Evolutionary conservation across 2,113 vertebrate species (phyloP), one percentile per base, ranked within the genome.

Genomic region (Passerina amoena): DNA sequence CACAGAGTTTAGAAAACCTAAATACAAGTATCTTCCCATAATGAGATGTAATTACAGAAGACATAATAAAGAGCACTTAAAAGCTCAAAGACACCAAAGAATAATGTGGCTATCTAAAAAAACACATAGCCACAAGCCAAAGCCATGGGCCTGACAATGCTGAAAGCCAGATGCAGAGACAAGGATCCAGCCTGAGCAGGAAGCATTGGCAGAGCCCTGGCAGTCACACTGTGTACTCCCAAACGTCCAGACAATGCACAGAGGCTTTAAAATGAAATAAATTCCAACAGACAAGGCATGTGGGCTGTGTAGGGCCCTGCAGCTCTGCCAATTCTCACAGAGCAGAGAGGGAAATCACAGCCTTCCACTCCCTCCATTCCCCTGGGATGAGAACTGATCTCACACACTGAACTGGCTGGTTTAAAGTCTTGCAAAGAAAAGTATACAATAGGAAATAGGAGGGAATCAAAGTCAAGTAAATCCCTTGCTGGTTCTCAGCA

Each of bases 231-330:
- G 76, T 82, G 96, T 80, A 88, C 88, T 95, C 94, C 86, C 90
- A 90, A 92, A 95, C 1, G 65, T 97, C 96, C 86, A 95, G 92
- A 96, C 97, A 96, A 85, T 5, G 61, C 96, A 95, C n/a, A 4
- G 82, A 92, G 91, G 44, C 90, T 96, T 94, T 89, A 90, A 93
- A 95, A 94, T 91, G 33, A 96, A 96, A 86, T 92, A 82, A 96
- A 94, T 37, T 69, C 86, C 86, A 94, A 51, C 95, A 97, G 95
- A 96, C 63, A 84, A 94, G 94, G 84, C 93, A 95, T 44, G 82
- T 76, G 82, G 76, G 20, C 54, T 63, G 53, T 27, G 72, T 19
- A 68, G 75, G 88, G 88, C 59, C 60, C 90, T 69, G 73, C 82
- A 87, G 82, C 33, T 87, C 86, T 96, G 95, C 94, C 86, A 95